Conservation (phyloP, 2,797 vertebrate species). For the Myoxocephalus aenaeus region DNA sequence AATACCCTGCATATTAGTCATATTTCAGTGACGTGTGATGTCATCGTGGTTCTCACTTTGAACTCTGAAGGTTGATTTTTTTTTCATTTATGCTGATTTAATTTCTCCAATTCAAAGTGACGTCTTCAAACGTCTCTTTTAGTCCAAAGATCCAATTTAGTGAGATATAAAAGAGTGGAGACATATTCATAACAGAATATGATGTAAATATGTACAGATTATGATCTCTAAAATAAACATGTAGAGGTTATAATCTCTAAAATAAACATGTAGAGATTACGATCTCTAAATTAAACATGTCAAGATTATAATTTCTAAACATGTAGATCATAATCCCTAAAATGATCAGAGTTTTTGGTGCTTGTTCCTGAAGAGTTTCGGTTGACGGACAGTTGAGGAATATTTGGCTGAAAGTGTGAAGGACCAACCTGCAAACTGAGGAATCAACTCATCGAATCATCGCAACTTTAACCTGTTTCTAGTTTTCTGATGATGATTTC, state of each 20-base stretch:
- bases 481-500: neutral
- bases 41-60: neutral
- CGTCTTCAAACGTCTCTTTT: neutral
- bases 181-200: neutral
- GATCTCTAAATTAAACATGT: neutral
- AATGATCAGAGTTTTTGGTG: neutral
- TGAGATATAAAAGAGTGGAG: neutral
- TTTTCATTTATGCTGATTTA: neutral
- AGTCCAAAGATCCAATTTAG: neutral
- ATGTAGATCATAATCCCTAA: too few relatives aligned
- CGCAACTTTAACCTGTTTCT: too few relatives aligned
- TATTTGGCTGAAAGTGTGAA: slow-evolving; percentile 53
- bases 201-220: neutral
- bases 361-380: slow-evolving; percentile 55
- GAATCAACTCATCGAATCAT: neutral
- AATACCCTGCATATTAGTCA: slow-evolving; percentile 81
- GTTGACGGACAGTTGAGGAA: slow-evolving; percentile 42
- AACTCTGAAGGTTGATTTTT: too few relatives aligned
- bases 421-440: slow-evolving; percentile 50
- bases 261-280: neutral
- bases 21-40: slow-evolving; percentile 28
- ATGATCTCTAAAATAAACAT: too few relatives aligned
- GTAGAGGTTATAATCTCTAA: too few relatives aligned
- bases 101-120: neutral
- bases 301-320: neutral